phyloP scores from a whole-genome alignment of 2,113 vertebrate genomes.

The Erythrocercus mccallii region DNA sequence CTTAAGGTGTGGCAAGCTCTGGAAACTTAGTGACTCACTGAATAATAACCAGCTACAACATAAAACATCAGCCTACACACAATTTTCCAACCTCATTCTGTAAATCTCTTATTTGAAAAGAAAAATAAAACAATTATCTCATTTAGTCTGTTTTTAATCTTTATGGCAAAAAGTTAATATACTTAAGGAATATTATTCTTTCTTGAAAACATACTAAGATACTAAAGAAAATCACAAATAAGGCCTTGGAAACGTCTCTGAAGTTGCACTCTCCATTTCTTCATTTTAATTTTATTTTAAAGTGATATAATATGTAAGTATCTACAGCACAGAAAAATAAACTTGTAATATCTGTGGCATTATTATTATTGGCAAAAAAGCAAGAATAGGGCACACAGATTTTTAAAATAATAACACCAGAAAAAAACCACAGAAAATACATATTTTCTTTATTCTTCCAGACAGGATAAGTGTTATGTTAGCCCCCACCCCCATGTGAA shows the following conservation, averaged over 20 bases:
- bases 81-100: constrained; percentile 74
- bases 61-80: constrained; percentile 74
- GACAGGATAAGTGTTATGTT: neutral
- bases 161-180: neutral
- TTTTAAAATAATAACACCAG: neutral
- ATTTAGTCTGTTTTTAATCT: constrained; percentile 57
- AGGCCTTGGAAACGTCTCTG: neutral
- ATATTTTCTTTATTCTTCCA: neutral
- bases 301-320: neutral
- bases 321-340: neutral
- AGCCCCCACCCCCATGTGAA: neutral
- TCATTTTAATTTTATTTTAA: neutral
- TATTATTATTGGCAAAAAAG: neutral
- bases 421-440: neutral
- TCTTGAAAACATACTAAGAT: neutral
- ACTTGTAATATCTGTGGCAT: neutral
- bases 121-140: constrained; percentile 66
- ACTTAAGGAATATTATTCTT: neutral
- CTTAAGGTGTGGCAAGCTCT: constrained; percentile 76
- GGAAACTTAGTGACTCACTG: constrained; percentile 78
- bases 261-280: neutral
- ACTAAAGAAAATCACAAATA: neutral
- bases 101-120: constrained; percentile 70
- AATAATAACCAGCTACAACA: constrained; percentile 72
- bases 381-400: neutral